phyloP scores from a whole-genome alignment of 2,888 invertebrate species.

The Leptopterna dolabrata region DNA sequence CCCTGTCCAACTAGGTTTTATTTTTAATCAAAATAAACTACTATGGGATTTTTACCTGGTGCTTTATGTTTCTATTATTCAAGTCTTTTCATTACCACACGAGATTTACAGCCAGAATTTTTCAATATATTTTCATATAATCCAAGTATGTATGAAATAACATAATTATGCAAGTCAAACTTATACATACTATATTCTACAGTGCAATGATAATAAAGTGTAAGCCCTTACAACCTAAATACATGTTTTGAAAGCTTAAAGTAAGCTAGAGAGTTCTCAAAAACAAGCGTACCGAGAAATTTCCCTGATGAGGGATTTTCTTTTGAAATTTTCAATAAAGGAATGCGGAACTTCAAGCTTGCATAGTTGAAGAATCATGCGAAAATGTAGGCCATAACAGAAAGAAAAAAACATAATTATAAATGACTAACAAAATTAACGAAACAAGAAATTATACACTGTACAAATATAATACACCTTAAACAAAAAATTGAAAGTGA shows the following conservation, averaged over 20 bases:
- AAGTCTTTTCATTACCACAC: slow-evolving; percentile 26
- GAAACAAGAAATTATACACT: slow-evolving; percentile 14
- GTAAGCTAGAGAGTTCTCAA: slow-evolving; percentile 22
- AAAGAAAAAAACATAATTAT: not conserved
- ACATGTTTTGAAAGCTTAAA: slow-evolving; percentile 7
- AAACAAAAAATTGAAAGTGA: slow-evolving; percentile 4
- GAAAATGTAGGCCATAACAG: not conserved
- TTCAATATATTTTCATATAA: not conserved
- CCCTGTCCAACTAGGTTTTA: not conserved
- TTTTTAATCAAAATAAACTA: not conserved
- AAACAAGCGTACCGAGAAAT: slow-evolving; percentile 29
- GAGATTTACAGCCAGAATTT: slow-evolving; percentile 25
- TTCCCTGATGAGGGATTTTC: not conserved
- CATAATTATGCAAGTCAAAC: not conserved
- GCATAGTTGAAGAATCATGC: slow-evolving; percentile 5
- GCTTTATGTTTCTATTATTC: slow-evolving; percentile 11
- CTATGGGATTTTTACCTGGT: not conserved
- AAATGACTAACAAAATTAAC: not conserved
- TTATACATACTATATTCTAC: not conserved
- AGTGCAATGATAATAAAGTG: not conserved
- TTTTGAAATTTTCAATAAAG: not conserved
- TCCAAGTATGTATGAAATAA: not conserved
- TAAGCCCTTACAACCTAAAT: slow-evolving; percentile 15
- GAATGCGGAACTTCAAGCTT: not conserved
- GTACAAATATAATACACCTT: slow-evolving; percentile 27